Conservation (phyloP, 2,797 vertebrate genomes). For the Triplophysa bombifrons region DNA sequence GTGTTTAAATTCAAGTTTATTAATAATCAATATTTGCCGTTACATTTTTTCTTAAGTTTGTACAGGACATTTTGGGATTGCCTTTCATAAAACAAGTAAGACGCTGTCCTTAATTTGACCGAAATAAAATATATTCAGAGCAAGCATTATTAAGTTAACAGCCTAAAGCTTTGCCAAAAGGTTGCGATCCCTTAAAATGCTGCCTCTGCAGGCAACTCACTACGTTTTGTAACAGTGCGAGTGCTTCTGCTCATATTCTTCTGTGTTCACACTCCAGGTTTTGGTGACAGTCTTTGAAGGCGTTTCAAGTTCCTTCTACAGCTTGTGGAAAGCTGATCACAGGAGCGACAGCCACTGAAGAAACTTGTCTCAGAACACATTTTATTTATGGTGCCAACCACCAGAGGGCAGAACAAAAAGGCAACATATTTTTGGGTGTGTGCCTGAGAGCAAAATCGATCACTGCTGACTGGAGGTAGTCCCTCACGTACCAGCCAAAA, state of each 20-base stretch:
- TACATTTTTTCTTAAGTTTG: background rate
- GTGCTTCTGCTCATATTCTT: background rate
- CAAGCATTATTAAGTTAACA: background rate
- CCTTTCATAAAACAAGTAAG: background rate
- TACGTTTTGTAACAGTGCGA: background rate
- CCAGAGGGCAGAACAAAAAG: slow-evolving; percentile 47
- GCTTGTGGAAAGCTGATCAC: background rate
- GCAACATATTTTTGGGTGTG: slow-evolving; percentile 12
- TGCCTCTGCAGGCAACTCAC: background rate
- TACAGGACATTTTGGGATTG: background rate
- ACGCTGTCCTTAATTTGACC: background rate
- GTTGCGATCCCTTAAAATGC: background rate
- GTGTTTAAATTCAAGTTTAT: background rate
- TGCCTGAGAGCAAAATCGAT: slow-evolving; percentile 17
- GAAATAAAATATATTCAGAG: background rate
- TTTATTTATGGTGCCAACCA: slow-evolving; percentile 38
- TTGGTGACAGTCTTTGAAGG: background rate
- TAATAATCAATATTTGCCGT: background rate
- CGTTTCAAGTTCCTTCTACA: background rate
- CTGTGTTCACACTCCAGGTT: background rate
- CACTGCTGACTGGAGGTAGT: slow-evolving; percentile 38
- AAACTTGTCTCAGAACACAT: slow-evolving; percentile 1
- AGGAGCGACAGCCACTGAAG: slow-evolving; percentile 10
- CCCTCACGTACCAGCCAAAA: slow-evolving; percentile 40
- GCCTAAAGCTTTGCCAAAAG: background rate